Evolutionary conservation across 35 echinoderm and acorn worm species (phyloP).

Genomic region (Patiria miniata): DNA sequence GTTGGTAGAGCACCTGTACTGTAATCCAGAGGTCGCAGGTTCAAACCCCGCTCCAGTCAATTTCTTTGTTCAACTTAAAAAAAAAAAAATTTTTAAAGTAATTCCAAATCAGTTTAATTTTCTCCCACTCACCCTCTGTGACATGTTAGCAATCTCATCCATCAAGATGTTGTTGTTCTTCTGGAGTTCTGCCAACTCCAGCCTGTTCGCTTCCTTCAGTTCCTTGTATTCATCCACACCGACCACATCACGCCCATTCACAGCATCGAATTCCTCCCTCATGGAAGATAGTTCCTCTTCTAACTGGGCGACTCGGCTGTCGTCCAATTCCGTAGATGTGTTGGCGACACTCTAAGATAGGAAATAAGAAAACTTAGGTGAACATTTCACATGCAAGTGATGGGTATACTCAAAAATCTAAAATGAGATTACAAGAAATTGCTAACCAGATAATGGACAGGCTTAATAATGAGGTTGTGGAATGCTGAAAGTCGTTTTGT

Average conservation of each 20-base stretch:
- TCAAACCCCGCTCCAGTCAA: no score
- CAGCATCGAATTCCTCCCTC: slow-evolving; percentile 45
- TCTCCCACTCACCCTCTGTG: slow-evolving; percentile 49
- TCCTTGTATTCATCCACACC: slow-evolving; percentile 49
- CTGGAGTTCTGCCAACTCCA: slow-evolving; percentile 48
- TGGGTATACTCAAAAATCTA: no score
- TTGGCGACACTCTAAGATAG: neutral
- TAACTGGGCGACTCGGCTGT: slow-evolving; percentile 37
- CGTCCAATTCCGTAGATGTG: neutral
- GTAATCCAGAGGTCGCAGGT: no score
- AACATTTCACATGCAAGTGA: no score
- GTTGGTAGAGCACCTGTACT: no score
- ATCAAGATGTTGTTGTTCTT: slow-evolving; percentile 45
- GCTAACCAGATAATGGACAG: no score
- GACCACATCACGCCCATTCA: slow-evolving; percentile 21
- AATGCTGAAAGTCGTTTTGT: no score
- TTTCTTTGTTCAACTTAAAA: no score
- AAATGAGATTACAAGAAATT: no score
- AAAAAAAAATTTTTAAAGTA: no score
- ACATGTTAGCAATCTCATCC: slow-evolving; percentile 63
- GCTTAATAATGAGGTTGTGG: neutral
- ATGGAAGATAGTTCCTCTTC: slow-evolving; percentile 62
- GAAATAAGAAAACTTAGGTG: no score
- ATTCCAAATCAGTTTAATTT: no score
- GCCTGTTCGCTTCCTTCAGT: slow-evolving; percentile 42